Evolutionary conservation across 2,888 invertebrate species (phyloP).

Genomic region (Pterostichus madidus): DNA sequence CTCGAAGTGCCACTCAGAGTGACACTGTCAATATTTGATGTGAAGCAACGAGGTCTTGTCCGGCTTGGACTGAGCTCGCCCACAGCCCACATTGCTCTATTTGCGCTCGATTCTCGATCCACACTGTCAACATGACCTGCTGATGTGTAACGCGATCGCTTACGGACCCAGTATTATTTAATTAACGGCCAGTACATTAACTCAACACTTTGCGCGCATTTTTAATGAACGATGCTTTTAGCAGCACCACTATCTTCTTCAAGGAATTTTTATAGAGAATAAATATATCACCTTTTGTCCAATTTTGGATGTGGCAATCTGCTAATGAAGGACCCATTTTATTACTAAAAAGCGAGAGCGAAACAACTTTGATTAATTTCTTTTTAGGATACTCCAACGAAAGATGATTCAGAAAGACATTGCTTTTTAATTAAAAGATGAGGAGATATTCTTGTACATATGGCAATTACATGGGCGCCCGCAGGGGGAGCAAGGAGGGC

Average conservation of each 20-base stretch:
- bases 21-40: slow-evolving; percentile 60
- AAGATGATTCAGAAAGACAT: too few relatives aligned
- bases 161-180: slow-evolving; percentile 42
- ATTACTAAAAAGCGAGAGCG: too few relatives aligned
- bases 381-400: too few relatives aligned
- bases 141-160: slow-evolving; percentile 47
- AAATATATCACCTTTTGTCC: too few relatives aligned
- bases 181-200: slow-evolving; percentile 44
- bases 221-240: slow-evolving; percentile 21
- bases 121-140: slow-evolving; percentile 54
- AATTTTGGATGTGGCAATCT: too few relatives aligned
- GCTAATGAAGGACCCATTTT: too few relatives aligned
- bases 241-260: neutral
- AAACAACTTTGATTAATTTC: too few relatives aligned
- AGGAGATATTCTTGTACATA: too few relatives aligned
- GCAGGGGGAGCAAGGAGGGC: too few relatives aligned
- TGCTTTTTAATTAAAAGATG: too few relatives aligned
- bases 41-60: slow-evolving; percentile 37
- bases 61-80: slow-evolving; percentile 39
- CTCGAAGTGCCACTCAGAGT: slow-evolving; percentile 54
- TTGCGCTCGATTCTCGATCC: slow-evolving; percentile 33
- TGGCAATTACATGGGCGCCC: too few relatives aligned
- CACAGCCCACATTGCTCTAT: slow-evolving; percentile 64
- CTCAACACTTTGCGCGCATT: slow-evolving; percentile 10
- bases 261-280: too few relatives aligned